Evolutionary conservation across 2,113 vertebrate species (phyloP).

Genomic region (Chascanopsetta lugubris): DNA sequence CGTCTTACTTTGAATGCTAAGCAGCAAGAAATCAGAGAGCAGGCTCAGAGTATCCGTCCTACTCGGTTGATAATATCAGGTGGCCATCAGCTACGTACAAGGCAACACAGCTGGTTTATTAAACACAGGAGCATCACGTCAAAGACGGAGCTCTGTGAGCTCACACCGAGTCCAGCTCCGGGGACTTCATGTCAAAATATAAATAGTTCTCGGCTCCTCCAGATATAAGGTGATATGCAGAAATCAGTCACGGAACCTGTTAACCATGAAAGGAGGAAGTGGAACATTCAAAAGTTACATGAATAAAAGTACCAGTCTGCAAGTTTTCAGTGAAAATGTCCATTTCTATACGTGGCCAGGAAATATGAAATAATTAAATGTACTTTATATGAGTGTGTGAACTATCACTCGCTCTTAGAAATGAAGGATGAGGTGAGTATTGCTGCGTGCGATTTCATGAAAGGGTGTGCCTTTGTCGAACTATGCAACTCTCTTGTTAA

Average conservation of each 20-base stretch:
- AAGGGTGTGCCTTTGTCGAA: too few relatives aligned
- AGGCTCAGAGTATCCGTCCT: background rate
- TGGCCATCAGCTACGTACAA: slow-evolving; percentile 13
- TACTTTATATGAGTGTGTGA: too few relatives aligned
- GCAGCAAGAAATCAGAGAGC: background rate
- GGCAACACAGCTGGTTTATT: slow-evolving; percentile 20
- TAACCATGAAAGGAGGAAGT: background rate
- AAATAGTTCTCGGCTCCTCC: background rate
- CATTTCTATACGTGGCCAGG: background rate
- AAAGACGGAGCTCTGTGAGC: background rate
- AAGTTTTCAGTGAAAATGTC: too few relatives aligned
- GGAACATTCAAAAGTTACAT: background rate
- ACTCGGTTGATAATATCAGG: background rate
- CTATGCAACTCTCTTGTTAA: too few relatives aligned
- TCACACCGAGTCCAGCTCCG: background rate
- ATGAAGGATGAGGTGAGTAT: too few relatives aligned
- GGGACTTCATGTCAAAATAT: background rate
- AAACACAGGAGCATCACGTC: slow-evolving; percentile 6
- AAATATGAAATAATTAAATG: background rate
- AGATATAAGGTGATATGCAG: background rate
- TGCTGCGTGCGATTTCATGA: too few relatives aligned
- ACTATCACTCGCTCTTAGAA: too few relatives aligned
- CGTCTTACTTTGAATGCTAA: background rate
- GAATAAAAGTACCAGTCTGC: too few relatives aligned
- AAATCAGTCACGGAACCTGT: background rate